A percentile compares a stretch with the other conserved stretches of the same genome.
phyloP scores from a whole-genome alignment of 2,113 vertebrate genomes.

The Lycocorax pyrrhopterus region DNA sequence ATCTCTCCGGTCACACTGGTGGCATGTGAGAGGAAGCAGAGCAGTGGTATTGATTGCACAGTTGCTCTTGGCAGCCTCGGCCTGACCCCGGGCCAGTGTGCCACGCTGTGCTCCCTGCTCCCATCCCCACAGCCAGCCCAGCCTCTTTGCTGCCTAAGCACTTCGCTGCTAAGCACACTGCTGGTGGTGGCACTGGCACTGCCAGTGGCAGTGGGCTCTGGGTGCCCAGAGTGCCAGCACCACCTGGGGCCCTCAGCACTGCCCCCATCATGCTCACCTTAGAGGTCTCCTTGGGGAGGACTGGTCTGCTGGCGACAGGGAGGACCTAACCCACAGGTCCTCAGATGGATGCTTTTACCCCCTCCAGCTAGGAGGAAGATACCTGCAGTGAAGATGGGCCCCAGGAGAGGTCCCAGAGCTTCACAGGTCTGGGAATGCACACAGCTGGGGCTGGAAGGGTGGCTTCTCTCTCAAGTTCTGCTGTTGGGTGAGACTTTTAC shows the following conservation, averaged over 20 bases:
- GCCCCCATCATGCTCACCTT: rapidly evolving
- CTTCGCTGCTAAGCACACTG: neutral
- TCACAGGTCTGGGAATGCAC: neutral
- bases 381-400: neutral
- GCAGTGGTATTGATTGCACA: neutral
- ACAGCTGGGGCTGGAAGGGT: neutral
- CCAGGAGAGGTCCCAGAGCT: neutral
- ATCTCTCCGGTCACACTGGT: neutral
- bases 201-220: neutral
- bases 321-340: neutral
- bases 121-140: neutral
- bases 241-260: neutral
- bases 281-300: neutral
- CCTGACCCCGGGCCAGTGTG: rapidly evolving
- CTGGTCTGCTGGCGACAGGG: neutral
- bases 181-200: neutral
- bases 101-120: rapidly evolving
- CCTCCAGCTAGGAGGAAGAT: neutral
- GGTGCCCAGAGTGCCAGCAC: neutral
- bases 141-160: neutral
- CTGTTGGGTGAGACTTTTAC: neutral
- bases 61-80: neutral
- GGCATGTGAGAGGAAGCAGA: neutral
- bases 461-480: neutral
- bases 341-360: neutral